Conservation (phyloP, 2,888 invertebrate species). For the Rhingia campestris region DNA sequence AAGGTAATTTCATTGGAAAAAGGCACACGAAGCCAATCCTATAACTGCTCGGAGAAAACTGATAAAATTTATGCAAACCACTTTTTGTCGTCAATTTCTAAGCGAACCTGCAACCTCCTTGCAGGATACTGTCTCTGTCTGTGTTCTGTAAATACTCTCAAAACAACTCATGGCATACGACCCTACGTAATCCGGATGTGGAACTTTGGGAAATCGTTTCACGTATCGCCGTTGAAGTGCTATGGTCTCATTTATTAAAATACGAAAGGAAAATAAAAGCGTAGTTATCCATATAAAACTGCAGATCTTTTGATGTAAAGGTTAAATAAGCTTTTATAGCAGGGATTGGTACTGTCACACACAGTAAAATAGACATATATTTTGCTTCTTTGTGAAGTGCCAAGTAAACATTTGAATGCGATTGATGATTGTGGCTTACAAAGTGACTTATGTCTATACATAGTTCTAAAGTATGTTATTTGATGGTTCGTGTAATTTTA, state of each 20-base stretch:
- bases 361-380: constrained; percentile 50
- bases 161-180: constrained; percentile 53
- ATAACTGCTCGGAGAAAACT: constrained; percentile 42
- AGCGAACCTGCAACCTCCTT: constrained; percentile 40
- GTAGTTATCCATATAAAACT: constrained; percentile 39
- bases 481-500: not conserved
- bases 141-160: constrained; percentile 55
- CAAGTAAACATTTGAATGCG: constrained; percentile 63
- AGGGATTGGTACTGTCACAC: constrained; percentile 44
- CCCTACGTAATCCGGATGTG: constrained; percentile 53
- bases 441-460: constrained; percentile 5
- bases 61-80: constrained; percentile 70
- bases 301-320: constrained; percentile 51
- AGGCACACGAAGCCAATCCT: constrained; percentile 51
- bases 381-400: constrained; percentile 34
- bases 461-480: not conserved
- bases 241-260: constrained; percentile 67
- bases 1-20: constrained; percentile 60
- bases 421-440: constrained; percentile 52
- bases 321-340: constrained; percentile 63
- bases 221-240: constrained; percentile 68
- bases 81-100: constrained; percentile 67
- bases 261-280: constrained; percentile 26
- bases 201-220: constrained; percentile 64
- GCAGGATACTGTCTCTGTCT: constrained; percentile 42